Evolutionary conservation across 2,797 vertebrate species (phyloP), one percentile per base, ranked within the genome.

Genomic region (Potorous gilbertii): DNA sequence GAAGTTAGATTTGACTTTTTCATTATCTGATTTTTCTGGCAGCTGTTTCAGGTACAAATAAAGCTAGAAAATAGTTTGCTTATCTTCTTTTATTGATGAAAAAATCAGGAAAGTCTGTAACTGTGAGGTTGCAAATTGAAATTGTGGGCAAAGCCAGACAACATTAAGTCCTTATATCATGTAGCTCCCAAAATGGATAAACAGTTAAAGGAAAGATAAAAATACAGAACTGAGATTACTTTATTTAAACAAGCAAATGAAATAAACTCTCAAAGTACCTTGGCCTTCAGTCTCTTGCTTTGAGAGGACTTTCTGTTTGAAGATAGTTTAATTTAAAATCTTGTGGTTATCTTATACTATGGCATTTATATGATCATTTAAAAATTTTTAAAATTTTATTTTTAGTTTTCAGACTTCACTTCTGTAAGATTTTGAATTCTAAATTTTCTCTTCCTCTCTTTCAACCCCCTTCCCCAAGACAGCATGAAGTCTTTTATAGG

Each of bases 131-230:
- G 54, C 54, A 95, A 74, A 10, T 52, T 87, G 55, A 31, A 56
- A 92, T 31, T 62, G 40, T 28, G 54, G 4, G 54, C 57, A 56
- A 21, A 66, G 59, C 55, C 74, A 91, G 90, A 74, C 90, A 92
- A 40, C 57, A 3, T 50, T 62, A 0, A 55, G 28, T 34, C 10
- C 29, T 46, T 93, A 31, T 93, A 91, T 9, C 56, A 66, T 2
- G 74, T 96, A 91, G 21, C 46, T 94, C 0, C 57, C 31, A 46
- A 96, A 95, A 34, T 92, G 52, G 28, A 94, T 90, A 46, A 95
- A 92, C 52, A 91, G 52, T 66, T 74, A 1, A 24, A 74, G 1
- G 87, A n/a, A 62, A 28, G 90, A 56, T 57, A 91, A 92, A 55
- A 28, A 46, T 91, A 93, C 90, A 56, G 31, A 54, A 81, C 46